A percentile compares a stretch with the other conserved stretches of the same genome.
These are phyloP conservation scores for Hycleus cichorii DNA, from an alignment of 1,140 invertebrate species.

Conservation along the genomic window DNA sequence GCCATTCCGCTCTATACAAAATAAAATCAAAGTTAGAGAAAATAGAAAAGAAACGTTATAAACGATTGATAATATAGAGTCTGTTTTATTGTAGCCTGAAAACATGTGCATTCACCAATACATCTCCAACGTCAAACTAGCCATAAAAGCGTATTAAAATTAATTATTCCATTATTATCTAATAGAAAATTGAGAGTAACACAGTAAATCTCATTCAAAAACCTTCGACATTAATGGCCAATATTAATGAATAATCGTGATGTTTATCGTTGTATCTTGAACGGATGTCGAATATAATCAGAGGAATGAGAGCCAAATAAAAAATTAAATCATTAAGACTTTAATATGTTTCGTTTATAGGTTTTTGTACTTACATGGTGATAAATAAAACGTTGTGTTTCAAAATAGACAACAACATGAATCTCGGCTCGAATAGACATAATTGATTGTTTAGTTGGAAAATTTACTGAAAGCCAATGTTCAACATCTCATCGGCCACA, in stretches of 20 bases:
- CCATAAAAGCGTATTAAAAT: slow-evolving; percentile 10
- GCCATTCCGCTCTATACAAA: too few relatives aligned
- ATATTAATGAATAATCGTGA: slow-evolving; percentile 14
- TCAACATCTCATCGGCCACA: too few relatives aligned
- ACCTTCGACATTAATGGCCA: slow-evolving; percentile 7
- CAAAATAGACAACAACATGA: too few relatives aligned
- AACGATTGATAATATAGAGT: too few relatives aligned
- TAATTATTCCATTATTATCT: slow-evolving; percentile 16
- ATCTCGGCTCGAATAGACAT: too few relatives aligned
- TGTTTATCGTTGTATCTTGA: slow-evolving; percentile 7
- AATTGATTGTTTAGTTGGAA: too few relatives aligned
- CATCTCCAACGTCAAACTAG: slow-evolving; percentile 5
- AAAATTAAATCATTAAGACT: slow-evolving; percentile 14
- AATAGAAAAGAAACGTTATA: too few relatives aligned
- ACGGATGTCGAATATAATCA: neutral
- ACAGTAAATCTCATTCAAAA: slow-evolving; percentile 14
- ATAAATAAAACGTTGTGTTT: slow-evolving; percentile 11
- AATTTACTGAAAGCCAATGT: too few relatives aligned
- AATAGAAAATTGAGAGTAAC: slow-evolving; percentile 6
- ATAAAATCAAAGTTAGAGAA: too few relatives aligned
- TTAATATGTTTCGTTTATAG: neutral
- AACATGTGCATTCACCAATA: neutral
- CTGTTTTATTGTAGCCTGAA: too few relatives aligned
- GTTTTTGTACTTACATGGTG: neutral
- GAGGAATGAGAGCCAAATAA: neutral